Evolutionary conservation across 1,140 invertebrate species (phyloP).

Genomic region (Lineus longissimus): DNA sequence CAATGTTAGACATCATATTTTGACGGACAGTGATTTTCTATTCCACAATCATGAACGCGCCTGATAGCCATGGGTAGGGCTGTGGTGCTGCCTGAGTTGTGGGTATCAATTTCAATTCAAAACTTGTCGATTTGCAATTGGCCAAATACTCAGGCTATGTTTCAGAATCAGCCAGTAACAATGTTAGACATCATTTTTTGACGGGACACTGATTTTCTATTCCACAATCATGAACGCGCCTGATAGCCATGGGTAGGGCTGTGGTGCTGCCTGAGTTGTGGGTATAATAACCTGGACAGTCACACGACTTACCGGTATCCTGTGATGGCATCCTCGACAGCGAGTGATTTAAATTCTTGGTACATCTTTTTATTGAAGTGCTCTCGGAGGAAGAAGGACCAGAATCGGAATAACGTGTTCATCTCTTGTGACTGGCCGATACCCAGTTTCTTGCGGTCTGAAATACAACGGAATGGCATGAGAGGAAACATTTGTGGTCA

Average conservation of each 20-base stretch:
- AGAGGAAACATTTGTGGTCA: constrained; percentile 31
- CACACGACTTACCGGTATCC: constrained; percentile 73
- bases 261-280: too few species aligned
- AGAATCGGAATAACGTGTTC: constrained; percentile 71
- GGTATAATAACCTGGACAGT: too few species aligned
- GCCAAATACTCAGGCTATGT: too few species aligned
- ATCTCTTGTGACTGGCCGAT: constrained; percentile 63
- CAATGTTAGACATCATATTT: too few species aligned
- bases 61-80: too few species aligned
- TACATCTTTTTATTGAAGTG: constrained; percentile 99
- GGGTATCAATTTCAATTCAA: too few species aligned
- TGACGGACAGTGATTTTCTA: too few species aligned
- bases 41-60: too few species aligned
- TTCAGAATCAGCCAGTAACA: too few species aligned
- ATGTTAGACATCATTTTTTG: neutral
- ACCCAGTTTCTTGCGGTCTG: constrained; percentile 78
- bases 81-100: too few species aligned
- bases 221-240: neutral
- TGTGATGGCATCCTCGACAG: constrained; percentile 84
- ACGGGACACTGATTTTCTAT: neutral
- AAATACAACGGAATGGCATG: constrained; percentile 20
- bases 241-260: too few species aligned
- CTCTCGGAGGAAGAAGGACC: constrained; percentile 98
- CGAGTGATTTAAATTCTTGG: constrained; percentile 85
- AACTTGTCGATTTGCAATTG: too few species aligned